These are phyloP conservation scores for Promerops cafer DNA, from an alignment of 2,113 vertebrate genomes.

Conservation along the genomic window DNA sequence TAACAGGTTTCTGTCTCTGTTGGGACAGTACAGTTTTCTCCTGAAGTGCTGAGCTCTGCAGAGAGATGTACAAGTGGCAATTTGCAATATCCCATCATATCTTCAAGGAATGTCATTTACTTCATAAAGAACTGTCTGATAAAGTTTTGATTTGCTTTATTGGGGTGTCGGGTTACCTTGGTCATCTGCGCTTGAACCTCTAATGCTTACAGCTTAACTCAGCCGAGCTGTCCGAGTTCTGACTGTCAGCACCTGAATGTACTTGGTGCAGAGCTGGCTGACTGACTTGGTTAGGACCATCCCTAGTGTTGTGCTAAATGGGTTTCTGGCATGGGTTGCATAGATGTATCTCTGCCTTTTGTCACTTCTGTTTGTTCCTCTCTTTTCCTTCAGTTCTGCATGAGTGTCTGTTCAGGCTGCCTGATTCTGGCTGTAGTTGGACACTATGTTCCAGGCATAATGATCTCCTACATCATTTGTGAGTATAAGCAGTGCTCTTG, in stretches of 20 bases:
- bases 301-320: not conserved
- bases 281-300: not conserved
- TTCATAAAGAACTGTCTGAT: not conserved
- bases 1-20: not conserved
- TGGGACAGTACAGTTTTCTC: fast-evolving
- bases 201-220: slow-evolving; percentile 21
- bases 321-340: not conserved
- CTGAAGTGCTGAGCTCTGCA: not conserved
- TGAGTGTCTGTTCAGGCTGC: slow-evolving; percentile 87
- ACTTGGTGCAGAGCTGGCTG: not conserved
- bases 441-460: slow-evolving; percentile 97
- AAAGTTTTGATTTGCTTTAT: not conserved
- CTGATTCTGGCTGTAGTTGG: slow-evolving; percentile 83
- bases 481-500: slow-evolving; percentile 66
- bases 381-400: slow-evolving; percentile 85
- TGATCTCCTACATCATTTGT: slow-evolving; percentile 98
- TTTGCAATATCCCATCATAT: not conserved
- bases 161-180: not conserved
- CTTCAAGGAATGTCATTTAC: not conserved
- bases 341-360: not conserved
- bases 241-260: not conserved
- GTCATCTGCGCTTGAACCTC: not conserved
- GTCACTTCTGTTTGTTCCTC: slow-evolving; percentile 43
- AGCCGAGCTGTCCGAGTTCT: not conserved
- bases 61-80: not conserved